Conservation (phyloP, 2,888 invertebrate genomes). For the Eledona agricola region DNA sequence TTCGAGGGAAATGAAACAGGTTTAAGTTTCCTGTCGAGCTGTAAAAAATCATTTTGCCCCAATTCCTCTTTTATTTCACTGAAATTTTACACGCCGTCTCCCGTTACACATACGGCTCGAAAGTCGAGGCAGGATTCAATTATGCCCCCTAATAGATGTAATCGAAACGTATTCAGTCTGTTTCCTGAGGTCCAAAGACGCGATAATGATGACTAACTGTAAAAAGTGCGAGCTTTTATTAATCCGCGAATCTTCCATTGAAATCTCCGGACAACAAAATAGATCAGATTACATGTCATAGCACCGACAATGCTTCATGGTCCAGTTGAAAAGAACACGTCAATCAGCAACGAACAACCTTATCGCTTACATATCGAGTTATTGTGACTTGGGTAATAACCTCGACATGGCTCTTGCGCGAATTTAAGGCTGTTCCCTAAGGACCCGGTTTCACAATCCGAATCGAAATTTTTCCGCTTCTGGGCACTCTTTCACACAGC, state of each 20-base stretch:
- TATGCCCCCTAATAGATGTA: slow-evolving; percentile 18
- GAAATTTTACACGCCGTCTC: slow-evolving; percentile 31
- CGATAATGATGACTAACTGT: slow-evolving; percentile 35
- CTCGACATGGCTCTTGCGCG: slow-evolving; percentile 10
- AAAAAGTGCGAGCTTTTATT: slow-evolving; percentile 26
- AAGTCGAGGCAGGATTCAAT: slow-evolving; percentile 28
- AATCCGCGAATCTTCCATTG: slow-evolving; percentile 17
- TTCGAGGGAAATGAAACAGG: slow-evolving; percentile 46
- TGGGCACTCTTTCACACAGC: too few species aligned
- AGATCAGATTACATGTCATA: slow-evolving; percentile 45
- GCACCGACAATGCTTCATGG: slow-evolving; percentile 44
- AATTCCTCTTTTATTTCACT: slow-evolving; percentile 34
- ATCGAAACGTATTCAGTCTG: slow-evolving; percentile 32
- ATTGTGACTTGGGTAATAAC: slow-evolving; percentile 30
- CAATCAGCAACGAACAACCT: slow-evolving; percentile 37
- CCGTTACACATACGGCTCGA: slow-evolving; percentile 36
- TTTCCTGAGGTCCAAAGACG: slow-evolving; percentile 29
- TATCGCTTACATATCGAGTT: slow-evolving; percentile 28
- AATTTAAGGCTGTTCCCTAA: too few species aligned
- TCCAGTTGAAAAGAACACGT: slow-evolving; percentile 43
- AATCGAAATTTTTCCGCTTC: too few species aligned
- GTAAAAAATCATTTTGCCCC: slow-evolving; percentile 40
- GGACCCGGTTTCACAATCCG: too few species aligned
- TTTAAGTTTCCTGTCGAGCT: slow-evolving; percentile 48
- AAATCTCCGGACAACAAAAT: slow-evolving; percentile 35